Percentiles rank a stretch among this genome's conserved stretches.
Conservation (phyloP, 2,113 vertebrate genomes). For the Seriola dumerili region DNA sequence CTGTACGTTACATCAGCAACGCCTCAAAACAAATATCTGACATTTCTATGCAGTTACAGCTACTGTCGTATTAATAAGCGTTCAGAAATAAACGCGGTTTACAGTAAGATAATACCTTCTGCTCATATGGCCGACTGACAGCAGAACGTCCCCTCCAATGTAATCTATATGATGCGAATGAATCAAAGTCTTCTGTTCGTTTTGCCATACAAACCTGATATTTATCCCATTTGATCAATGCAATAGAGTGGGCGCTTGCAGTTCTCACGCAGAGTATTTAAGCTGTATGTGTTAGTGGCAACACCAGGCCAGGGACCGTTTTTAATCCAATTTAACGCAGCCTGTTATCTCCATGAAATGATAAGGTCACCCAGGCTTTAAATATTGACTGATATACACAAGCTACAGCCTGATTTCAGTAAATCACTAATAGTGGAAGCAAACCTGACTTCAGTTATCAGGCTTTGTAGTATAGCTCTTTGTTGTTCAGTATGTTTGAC, state of each 20-base stretch:
- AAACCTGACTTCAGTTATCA: constrained; percentile 44
- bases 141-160: constrained; percentile 50
- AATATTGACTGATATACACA: constrained; percentile 19
- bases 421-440: background rate
- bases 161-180: constrained; percentile 33
- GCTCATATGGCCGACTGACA: constrained; percentile 58
- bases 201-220: constrained; percentile 24
- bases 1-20: background rate
- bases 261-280: background rate
- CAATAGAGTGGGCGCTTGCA: constrained; percentile 41
- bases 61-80: constrained; percentile 39
- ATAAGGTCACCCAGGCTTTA: constrained; percentile 64
- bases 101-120: constrained; percentile 22
- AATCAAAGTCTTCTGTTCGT: constrained; percentile 17
- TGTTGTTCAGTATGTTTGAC: constrained; percentile 34
- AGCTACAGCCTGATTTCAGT: constrained; percentile 33
- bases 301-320: constrained; percentile 45
- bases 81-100: constrained; percentile 53
- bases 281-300: constrained; percentile 48
- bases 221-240: constrained; percentile 34
- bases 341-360: constrained; percentile 56
- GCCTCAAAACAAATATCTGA: background rate
- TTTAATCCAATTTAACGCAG: constrained; percentile 73
- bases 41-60: constrained; percentile 21
- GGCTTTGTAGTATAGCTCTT: constrained; percentile 30